Percentiles rank a stretch among this genome's conserved stretches.
These are phyloP conservation scores for Octomys mimax DNA, from an alignment of 2,797 vertebrate genomes.

Conservation along the genomic window DNA sequence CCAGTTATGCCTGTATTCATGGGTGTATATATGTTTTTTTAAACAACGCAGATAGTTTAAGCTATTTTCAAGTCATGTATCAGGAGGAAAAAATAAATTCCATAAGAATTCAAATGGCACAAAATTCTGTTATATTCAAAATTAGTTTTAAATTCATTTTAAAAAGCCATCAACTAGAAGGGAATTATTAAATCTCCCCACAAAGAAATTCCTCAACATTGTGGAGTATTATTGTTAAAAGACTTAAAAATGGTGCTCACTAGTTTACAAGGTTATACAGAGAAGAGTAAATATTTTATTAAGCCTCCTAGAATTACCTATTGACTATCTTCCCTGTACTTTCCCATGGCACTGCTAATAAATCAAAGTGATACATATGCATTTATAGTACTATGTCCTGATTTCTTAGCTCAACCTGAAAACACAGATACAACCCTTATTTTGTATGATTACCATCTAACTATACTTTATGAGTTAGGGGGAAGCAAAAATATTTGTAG, in stretches of 20 bases:
- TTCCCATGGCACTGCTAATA: constrained; percentile 44
- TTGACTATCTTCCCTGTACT: constrained; percentile 31
- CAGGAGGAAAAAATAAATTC: constrained; percentile 21
- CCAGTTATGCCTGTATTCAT: not conserved
- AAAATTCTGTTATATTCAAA: constrained; percentile 46
- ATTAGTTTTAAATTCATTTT: not conserved
- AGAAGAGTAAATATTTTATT: constrained; percentile 74
- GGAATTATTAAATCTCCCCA: constrained; percentile 1
- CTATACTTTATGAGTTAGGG: constrained; percentile 38
- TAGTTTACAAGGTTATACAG: constrained; percentile 53
- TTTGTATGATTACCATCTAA: constrained; percentile 50
- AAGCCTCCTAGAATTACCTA: constrained; percentile 71
- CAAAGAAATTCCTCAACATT: constrained; percentile 49
- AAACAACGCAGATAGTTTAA: not conserved
- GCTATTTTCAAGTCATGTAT: constrained; percentile 40
- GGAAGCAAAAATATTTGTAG: not conserved
- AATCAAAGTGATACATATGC: constrained; percentile 56
- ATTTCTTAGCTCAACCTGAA: constrained; percentile 21
- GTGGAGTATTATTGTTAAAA: constrained; percentile 48
- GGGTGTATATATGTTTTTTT: not conserved
- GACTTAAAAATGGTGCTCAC: constrained; percentile 23
- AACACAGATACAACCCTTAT: constrained; percentile 38
- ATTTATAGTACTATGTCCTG: constrained; percentile 53
- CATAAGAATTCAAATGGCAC: constrained; percentile 50
- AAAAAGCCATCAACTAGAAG: not conserved